Conservation (phyloP, 2,797 vertebrate genomes). For the Dicrostonyx torquatus region DNA sequence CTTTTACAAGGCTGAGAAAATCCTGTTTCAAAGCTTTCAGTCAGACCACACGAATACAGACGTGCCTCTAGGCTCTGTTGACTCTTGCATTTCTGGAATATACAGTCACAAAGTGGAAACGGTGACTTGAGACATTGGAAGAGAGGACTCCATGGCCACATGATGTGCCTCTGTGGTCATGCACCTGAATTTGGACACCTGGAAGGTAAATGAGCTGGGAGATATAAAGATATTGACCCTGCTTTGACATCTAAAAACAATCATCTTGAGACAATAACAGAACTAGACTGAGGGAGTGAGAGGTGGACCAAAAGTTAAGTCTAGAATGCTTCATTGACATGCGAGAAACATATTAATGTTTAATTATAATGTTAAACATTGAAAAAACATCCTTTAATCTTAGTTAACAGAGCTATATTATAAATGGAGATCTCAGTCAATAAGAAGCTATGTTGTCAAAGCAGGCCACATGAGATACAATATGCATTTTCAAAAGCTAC, state of each 20-base stretch:
- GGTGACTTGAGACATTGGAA: conserved; percentile 2
- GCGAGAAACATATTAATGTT: not conserved
- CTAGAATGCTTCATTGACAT: not conserved
- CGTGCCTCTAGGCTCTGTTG: conserved; percentile 24
- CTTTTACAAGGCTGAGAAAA: conserved; percentile 57
- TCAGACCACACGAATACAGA: conserved; percentile 50
- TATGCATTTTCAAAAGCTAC: conserved; percentile 11
- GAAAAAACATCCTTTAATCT: conserved; percentile 37
- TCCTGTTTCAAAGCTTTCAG: conserved; percentile 69
- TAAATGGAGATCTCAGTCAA: conserved; percentile 51
- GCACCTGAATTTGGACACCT: not conserved
- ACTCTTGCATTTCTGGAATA: conserved; percentile 9
- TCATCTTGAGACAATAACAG: conserved; percentile 42
- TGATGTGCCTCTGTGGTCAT: not conserved
- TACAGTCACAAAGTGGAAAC: not conserved
- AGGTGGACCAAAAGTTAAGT: not conserved
- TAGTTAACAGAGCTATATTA: conserved; percentile 53
- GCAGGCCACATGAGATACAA: conserved; percentile 20
- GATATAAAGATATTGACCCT: conserved; percentile 16
- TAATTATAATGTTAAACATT: conserved; percentile 45
- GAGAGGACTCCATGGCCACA: not conserved
- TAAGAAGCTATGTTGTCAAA: conserved; percentile 45
- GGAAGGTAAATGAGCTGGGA: not conserved
- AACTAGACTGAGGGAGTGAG: not conserved
- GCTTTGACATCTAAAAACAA: conserved; percentile 55